These are phyloP conservation scores for Triplophysa bombifrons DNA, from an alignment of 2,797 vertebrate genomes.

Conservation along the genomic window DNA sequence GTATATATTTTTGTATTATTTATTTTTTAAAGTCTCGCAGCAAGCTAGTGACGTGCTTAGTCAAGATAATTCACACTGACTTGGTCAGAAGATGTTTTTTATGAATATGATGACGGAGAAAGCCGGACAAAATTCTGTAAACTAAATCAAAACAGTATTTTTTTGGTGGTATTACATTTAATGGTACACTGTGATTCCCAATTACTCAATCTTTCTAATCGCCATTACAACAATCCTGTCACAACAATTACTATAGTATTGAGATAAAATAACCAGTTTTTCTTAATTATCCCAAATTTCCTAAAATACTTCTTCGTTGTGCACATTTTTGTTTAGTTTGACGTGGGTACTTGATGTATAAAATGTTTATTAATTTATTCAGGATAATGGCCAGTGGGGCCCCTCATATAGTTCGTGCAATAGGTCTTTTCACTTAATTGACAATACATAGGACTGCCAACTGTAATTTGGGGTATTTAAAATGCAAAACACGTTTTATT, in stretches of 20 bases:
- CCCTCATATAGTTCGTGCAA: conserved; percentile 17
- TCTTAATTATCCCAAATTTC: conserved; percentile 5
- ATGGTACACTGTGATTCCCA: conserved; percentile 22
- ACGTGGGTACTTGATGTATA: conserved; percentile 19
- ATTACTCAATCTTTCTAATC: conserved; percentile 8
- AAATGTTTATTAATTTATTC: conserved; percentile 35
- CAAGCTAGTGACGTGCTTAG: conserved; percentile 53
- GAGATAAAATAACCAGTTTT: conserved; percentile 25
- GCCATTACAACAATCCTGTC: conserved; percentile 6
- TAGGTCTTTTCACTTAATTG: conserved; percentile 36
- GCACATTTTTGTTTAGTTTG: conserved; percentile 27
- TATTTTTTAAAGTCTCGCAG: background rate
- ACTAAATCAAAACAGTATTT: conserved; percentile 52
- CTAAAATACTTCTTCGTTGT: conserved; percentile 31
- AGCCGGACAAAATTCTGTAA: conserved; percentile 62
- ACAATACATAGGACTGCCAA: conserved; percentile 20
- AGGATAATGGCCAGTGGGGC: conserved; percentile 28
- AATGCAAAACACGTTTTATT: conserved; percentile 22
- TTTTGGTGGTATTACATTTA: conserved; percentile 33
- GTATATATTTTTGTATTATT: background rate
- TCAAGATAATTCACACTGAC: conserved; percentile 71
- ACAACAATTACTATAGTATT: background rate
- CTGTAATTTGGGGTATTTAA: conserved; percentile 52
- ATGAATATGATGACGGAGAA: conserved; percentile 64
- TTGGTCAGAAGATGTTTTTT: conserved; percentile 63